These are phyloP conservation scores for Pristionchus entomophagus DNA, from an alignment of 2,888 invertebrate genomes.

Conservation along the genomic window DNA sequence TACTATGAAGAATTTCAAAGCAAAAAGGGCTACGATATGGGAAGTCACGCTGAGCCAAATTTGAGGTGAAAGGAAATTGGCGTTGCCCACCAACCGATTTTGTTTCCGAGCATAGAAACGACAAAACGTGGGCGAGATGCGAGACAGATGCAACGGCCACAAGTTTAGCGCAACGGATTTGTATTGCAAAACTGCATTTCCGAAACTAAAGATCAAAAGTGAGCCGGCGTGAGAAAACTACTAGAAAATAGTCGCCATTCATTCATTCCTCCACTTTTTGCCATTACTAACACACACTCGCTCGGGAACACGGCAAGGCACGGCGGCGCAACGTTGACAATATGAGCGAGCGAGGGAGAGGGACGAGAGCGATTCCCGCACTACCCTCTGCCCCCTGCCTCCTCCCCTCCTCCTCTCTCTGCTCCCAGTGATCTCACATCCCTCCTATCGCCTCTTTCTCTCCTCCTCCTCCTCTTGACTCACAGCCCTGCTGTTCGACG, in stretches of 20 bases:
- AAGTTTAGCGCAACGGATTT: too few relatives aligned
- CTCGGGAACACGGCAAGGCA: conserved; percentile 25
- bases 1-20: too few relatives aligned
- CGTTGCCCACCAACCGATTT: background rate
- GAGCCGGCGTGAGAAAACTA: too few relatives aligned
- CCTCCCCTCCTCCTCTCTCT: background rate
- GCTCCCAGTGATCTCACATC: conserved; percentile 10
- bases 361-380: conserved; percentile 2
- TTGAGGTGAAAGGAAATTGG: background rate
- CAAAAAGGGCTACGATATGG: too few relatives aligned
- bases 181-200: too few relatives aligned
- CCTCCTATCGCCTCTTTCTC: background rate
- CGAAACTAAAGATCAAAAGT: too few relatives aligned
- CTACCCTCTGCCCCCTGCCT: background rate
- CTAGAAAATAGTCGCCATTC: too few relatives aligned
- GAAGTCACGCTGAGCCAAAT: background rate
- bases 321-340: conserved; percentile 11
- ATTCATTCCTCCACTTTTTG: background rate
- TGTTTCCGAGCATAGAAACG: background rate
- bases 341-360: background rate
- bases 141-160: too few relatives aligned
- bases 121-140: background rate
- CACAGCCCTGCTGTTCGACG: conserved; percentile 1
- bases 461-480: background rate
- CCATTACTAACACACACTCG: background rate